Percentiles rank a stretch among this genome's conserved stretches.
These are phyloP conservation scores for Phyllotreta striolata DNA, from an alignment of 2,888 invertebrate genomes.

Conservation along the genomic window DNA sequence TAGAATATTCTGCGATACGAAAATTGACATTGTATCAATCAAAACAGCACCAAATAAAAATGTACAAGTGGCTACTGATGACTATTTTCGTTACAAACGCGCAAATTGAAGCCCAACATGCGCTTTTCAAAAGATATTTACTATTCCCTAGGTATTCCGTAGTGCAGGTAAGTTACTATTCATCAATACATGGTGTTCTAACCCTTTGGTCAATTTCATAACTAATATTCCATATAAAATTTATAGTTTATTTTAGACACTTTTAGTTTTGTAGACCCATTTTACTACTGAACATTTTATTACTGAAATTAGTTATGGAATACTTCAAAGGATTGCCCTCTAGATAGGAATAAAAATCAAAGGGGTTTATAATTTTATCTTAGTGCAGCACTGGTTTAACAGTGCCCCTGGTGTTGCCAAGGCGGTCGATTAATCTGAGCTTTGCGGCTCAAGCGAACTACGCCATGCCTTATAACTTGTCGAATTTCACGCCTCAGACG, in stretches of 20 bases:
- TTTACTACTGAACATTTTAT: no score
- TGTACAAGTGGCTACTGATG: not conserved
- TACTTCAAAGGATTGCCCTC: no score
- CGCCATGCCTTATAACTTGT: constrained; percentile 50
- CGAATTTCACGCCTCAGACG: constrained; percentile 47
- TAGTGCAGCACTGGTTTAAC: constrained; percentile 54
- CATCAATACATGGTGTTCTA: not conserved
- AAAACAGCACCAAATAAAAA: no score
- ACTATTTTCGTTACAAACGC: constrained; percentile 5
- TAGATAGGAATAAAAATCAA: not conserved
- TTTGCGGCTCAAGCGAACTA: constrained; percentile 52
- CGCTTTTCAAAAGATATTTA: constrained; percentile 37
- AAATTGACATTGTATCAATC: no score
- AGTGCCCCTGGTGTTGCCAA: constrained; percentile 53
- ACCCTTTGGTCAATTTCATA: no score
- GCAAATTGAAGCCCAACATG: constrained; percentile 16
- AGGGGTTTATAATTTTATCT: constrained; percentile 21
- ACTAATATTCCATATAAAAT: not conserved
- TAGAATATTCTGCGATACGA: no score
- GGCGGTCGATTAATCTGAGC: constrained; percentile 53
- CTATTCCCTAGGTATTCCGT: constrained; percentile 42
- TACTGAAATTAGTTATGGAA: no score
- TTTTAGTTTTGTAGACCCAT: no score
- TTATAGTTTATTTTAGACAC: no score
- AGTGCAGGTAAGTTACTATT: constrained; percentile 36